Percentiles rank a stretch among this genome's conserved stretches.
Evolutionary conservation across 2,113 vertebrate genomes (phyloP).

Genomic region (Sprattus sprattus): DNA sequence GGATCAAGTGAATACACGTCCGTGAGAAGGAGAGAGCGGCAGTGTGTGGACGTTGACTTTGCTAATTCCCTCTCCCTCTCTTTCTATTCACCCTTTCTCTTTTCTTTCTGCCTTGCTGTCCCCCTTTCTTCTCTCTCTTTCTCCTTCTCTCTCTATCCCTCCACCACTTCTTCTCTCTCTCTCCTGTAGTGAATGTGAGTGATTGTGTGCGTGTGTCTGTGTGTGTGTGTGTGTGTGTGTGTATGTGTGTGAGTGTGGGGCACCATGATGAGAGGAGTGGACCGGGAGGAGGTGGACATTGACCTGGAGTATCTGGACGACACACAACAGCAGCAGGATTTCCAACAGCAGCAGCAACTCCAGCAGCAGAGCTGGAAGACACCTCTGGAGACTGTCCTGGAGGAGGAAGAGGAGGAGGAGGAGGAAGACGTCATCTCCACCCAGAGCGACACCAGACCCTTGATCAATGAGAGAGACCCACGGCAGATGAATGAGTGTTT

Average conservation of each 20-base stretch:
- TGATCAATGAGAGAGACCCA: slow-evolving; percentile 69
- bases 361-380: slow-evolving; percentile 65
- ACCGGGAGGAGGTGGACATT: slow-evolving; percentile 68
- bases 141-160: not conserved
- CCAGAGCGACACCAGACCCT: slow-evolving; percentile 68
- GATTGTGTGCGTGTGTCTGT: not conserved
- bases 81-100: not conserved
- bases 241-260: slow-evolving; percentile 17
- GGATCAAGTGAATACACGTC: not conserved
- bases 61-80: not conserved
- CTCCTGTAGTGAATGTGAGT: not conserved
- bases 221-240: not conserved
- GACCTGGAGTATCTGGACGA: slow-evolving; percentile 64
- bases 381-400: slow-evolving; percentile 47
- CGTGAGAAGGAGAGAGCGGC: not conserved
- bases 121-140: not conserved
- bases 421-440: slow-evolving; percentile 63
- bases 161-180: not conserved
- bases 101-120: too few relatives aligned
- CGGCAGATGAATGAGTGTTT: slow-evolving; percentile 71
- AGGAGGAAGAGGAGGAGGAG: slow-evolving; percentile 53
- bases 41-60: not conserved
- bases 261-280: slow-evolving; percentile 57
- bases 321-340: slow-evolving; percentile 34
- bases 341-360: not conserved